These are phyloP conservation scores for Xiphydria camelus DNA, from an alignment of 2,888 invertebrate species.

Conservation along the genomic window DNA sequence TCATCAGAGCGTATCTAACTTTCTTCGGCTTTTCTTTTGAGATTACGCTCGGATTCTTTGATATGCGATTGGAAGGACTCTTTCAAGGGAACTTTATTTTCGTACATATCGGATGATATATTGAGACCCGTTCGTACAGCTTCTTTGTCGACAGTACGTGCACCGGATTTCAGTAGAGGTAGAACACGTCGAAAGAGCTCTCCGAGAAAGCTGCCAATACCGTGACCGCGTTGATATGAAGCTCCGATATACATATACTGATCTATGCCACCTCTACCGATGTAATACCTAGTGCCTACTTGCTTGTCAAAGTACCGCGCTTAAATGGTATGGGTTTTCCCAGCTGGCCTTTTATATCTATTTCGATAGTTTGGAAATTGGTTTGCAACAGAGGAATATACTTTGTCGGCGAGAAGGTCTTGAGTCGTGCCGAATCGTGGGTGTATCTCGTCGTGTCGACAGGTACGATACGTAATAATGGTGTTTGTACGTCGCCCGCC, in stretches of 20 bases:
- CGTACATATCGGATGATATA: slow-evolving; percentile 1
- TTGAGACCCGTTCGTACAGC: slow-evolving; percentile 4
- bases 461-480: slow-evolving; percentile 32
- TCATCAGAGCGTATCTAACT: neutral
- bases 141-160: slow-evolving; percentile 11
- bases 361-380: slow-evolving; percentile 17
- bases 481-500: slow-evolving; percentile 31
- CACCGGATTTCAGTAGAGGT: too few relatives aligned
- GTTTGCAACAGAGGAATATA: slow-evolving; percentile 23
- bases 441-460: slow-evolving; percentile 19
- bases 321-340: slow-evolving; percentile 15
- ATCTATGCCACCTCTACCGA: too few relatives aligned
- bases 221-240: too few relatives aligned
- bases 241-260: too few relatives aligned
- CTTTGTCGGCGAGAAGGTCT: slow-evolving; percentile 19
- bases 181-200: too few relatives aligned
- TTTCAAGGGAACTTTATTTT: neutral
- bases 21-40: neutral
- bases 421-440: slow-evolving; percentile 16
- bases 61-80: neutral
- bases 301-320: slow-evolving; percentile 11
- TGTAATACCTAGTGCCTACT: too few relatives aligned
- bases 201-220: too few relatives aligned
- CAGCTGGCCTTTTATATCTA: slow-evolving; percentile 17
- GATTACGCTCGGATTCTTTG: neutral